Conservation (phyloP, 2,888 invertebrate species). For the Ctena decussata region DNA sequence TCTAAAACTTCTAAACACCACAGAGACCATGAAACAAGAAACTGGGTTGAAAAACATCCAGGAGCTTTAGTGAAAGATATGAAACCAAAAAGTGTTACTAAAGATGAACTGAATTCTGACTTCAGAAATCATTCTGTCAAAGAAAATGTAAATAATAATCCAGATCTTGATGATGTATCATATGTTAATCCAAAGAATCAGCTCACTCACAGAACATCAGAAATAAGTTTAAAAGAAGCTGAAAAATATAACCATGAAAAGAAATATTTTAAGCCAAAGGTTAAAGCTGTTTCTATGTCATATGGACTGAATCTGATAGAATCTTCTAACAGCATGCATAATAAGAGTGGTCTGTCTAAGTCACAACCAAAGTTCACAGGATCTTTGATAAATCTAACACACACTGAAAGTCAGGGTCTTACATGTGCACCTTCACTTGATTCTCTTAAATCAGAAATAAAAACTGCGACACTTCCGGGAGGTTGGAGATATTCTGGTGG, state of each 20-base stretch:
- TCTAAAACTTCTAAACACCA: slow-evolving; percentile 16
- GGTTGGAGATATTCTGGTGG: slow-evolving; percentile 57
- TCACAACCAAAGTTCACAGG: slow-evolving; percentile 62
- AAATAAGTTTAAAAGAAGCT: slow-evolving; percentile 33
- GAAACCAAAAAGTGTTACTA: background rate
- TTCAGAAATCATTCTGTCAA: background rate
- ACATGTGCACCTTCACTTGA: slow-evolving; percentile 54
- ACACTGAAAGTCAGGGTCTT: slow-evolving; percentile 48
- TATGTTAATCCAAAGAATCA: slow-evolving; percentile 3
- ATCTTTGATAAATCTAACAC: slow-evolving; percentile 58
- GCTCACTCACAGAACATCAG: slow-evolving; percentile 50
- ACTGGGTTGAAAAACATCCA: slow-evolving; percentile 60
- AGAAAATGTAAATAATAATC: background rate
- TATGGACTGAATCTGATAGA: slow-evolving; percentile 61
- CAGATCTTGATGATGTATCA: background rate
- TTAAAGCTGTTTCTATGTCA: slow-evolving; percentile 65
- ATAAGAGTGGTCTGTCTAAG: slow-evolving; percentile 46
- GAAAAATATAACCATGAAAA: slow-evolving; percentile 20
- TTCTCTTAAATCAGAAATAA: slow-evolving; percentile 57
- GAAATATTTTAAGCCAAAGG: slow-evolving; percentile 41
- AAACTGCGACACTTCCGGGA: slow-evolving; percentile 44
- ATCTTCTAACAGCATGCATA: background rate
- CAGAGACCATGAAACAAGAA: slow-evolving; percentile 59
- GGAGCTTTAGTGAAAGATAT: slow-evolving; percentile 13
- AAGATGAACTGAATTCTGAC: background rate